Evolutionary conservation across 1,140 invertebrate genomes (phyloP), one percentile per base, ranked within the genome.

Genomic region (Sminthurinus signatus): DNA sequence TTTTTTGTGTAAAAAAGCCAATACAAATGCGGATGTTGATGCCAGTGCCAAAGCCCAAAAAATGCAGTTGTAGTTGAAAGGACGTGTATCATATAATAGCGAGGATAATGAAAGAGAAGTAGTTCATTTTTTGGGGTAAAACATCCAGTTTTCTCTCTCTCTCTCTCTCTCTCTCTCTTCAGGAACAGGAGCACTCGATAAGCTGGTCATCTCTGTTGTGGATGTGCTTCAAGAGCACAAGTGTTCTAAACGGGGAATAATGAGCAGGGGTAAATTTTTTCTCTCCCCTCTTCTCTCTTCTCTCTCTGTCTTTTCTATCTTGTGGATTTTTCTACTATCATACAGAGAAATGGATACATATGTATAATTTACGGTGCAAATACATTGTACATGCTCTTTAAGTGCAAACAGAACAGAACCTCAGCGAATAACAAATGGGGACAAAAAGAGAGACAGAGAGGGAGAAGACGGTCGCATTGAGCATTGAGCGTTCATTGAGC

Each of bases 191-290:
- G 27, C 12, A 8, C 48, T 62, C 51, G 50, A 52, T 62, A 62
- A 52, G 48, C 51, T 62, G 51, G 50, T 51, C 32, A 32, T 62
- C 1, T 50, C 46, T 43, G 25, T 42, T 62, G 31, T 62, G 48
- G 19, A 62, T 62, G 50, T 62, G 60, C 50, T 62, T 54, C 48
- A 62, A 39, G 60, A 62, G 60, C 60, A 62, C 60, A 62, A 62
- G 60, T 62, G 60, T 62, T 62, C 60, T 50, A 52, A 62, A 54
- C 60, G 60, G 25, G 31, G 48, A 62, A 51, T 62, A 62, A 62
- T 62, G 46, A 62, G 48, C n/a, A n/a, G n/a, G 36, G 48, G 29
- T 32, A 28, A 27, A 4, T 27, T 54, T 54, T 36, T 25, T 42
- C 57, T 36, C 31, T 28, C 23, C 36, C 15, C 28, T 31, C 58